Evolutionary conservation across 2,113 vertebrate genomes (phyloP).

Genomic region (Illadopsis cleaveri): DNA sequence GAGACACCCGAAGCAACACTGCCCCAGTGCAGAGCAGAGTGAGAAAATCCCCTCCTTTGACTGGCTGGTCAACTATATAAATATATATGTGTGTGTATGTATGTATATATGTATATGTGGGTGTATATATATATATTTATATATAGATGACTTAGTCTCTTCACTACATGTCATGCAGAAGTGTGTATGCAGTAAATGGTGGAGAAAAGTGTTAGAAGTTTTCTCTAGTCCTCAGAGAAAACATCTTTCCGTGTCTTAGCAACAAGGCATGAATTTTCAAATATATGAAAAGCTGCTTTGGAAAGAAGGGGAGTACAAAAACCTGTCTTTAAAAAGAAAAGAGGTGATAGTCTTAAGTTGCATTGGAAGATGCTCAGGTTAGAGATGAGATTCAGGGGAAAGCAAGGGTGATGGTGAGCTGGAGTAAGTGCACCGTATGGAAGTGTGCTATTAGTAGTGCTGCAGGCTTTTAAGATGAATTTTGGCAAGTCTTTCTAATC

Average conservation of each 20-base stretch:
- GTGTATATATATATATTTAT: not conserved
- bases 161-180: not conserved
- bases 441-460: not conserved
- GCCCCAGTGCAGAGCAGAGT: rapidly evolving
- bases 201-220: not conserved
- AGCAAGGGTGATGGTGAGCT: not conserved
- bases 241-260: not conserved
- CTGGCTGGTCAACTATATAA: not conserved
- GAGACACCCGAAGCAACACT: too few relatives aligned
- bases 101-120: rapidly evolving
- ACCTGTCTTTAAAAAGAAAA: not conserved
- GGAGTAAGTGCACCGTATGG: not conserved
- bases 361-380: not conserved
- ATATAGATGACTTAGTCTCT: not conserved
- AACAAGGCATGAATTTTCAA: not conserved
- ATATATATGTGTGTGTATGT: too few relatives aligned
- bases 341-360: not conserved
- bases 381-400: not conserved
- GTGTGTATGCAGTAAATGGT: not conserved
- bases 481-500: not conserved
- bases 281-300: not conserved
- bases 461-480: not conserved
- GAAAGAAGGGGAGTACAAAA: not conserved
- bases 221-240: not conserved
- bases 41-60: rapidly evolving